phyloP scores from a whole-genome alignment of 2,113 vertebrate species.

The Grallaria varia region DNA sequence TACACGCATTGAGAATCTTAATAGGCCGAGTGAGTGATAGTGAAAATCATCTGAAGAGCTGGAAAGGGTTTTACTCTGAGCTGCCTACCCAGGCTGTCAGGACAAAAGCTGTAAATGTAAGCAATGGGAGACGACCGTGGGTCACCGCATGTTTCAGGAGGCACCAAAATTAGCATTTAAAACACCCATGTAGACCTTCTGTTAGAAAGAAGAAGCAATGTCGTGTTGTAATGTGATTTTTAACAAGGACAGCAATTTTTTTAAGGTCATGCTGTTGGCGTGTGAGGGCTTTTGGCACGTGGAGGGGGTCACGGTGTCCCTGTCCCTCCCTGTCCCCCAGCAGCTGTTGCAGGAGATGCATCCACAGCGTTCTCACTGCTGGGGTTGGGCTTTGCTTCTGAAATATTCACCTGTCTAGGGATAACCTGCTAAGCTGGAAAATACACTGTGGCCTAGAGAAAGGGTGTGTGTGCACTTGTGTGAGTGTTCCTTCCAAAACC shows the following conservation, averaged over 20 bases:
- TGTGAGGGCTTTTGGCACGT: neutral
- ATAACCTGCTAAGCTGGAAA: conserved; percentile 27
- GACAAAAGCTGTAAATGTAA: neutral
- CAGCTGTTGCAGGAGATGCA: neutral
- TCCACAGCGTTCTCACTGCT: accelerated
- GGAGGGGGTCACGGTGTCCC: accelerated
- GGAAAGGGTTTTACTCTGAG: neutral
- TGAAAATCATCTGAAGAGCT: neutral
- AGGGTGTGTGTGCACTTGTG: neutral
- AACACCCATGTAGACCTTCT: neutral
- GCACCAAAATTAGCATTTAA: neutral
- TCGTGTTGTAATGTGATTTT: neutral
- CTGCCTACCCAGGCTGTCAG: neutral
- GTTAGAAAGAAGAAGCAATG: neutral
- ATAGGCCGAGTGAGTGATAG: neutral
- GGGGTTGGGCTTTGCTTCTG: neutral
- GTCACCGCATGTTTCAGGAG: neutral
- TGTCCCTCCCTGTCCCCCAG: neutral
- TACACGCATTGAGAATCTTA: neutral
- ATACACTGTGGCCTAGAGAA: neutral
- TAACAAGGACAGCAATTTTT: neutral
- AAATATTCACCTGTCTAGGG: neutral
- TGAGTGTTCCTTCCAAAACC: neutral
- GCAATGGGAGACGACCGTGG: neutral
- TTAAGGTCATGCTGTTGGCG: neutral